Evolutionary conservation across 2,113 vertebrate genomes (phyloP), one percentile per base, ranked within the genome.

Genomic region (Gymnocephalus cernua): DNA sequence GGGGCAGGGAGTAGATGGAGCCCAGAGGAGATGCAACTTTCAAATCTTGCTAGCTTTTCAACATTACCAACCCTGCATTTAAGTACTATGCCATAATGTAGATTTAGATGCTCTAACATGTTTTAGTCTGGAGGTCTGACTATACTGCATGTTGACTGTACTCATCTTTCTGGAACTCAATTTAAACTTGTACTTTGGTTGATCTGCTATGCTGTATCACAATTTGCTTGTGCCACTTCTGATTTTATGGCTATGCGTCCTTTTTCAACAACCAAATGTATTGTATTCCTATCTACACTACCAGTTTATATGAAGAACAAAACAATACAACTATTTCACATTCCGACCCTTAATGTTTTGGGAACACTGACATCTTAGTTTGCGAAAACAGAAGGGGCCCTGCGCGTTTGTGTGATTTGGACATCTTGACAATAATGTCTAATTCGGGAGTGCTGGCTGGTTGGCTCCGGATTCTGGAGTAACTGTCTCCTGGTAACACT

Each of bases 401-500:
- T 25, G n/a, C 38, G n/a, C 11, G 3, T 53, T 32, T 57, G 21
- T 59, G 35, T 1, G 21, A 53, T 79, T 53, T 54, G 29, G 71
- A 79, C 75, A 84, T 80, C 45, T 74, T 78, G 79, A 81, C 82
- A 84, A 23, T 35, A 73, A 70, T 32, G 47, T 64, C 53, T 82
- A 78, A 77, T 65, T 70, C 0, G 6, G 27, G 27, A 58, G 64
- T 32, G n/a, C 51, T 74, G 29, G 15, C 53, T 74, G 74, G 13
- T 67, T 66, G 73, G 48, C 35, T 80, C 41, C 2, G 21, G 29
- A 74, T 54, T 66, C 16, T 82, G 53, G 57, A 84, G 76, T 57
- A 68, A 77, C 23, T 7, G 1, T 74, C 76, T 89, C 54, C 53
- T 72, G 79, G 85, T 90, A 76, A 87, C 79, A 84, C 72, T 79